Conservation (phyloP, 2,888 invertebrate species). For the Lamellibrachia columna region DNA sequence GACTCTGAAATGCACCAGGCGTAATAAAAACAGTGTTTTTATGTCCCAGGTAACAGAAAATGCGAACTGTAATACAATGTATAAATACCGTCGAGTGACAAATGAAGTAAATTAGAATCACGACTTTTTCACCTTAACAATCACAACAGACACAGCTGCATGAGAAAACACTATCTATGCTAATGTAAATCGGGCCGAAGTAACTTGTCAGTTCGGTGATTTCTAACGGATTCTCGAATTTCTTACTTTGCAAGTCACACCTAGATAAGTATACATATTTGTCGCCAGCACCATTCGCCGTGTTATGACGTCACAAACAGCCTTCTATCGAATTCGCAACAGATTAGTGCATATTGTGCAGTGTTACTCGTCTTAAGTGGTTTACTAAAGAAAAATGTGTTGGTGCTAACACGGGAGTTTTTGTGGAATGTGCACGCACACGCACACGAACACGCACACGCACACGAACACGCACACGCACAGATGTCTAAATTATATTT, state of each 20-base stretch:
- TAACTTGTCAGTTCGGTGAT: background rate
- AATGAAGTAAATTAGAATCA: background rate
- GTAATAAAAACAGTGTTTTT: background rate
- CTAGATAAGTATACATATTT: background rate
- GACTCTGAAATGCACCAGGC: background rate
- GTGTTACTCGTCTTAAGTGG: too few species aligned
- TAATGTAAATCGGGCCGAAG: background rate
- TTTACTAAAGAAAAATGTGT: too few species aligned
- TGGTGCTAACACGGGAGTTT: too few species aligned
- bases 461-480: too few species aligned
- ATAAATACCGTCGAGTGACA: too few species aligned
- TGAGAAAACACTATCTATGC: background rate
- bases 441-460: too few species aligned
- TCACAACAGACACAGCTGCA: background rate
- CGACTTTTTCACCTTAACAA: background rate
- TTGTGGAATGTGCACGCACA: too few species aligned
- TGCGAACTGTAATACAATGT: too few species aligned
- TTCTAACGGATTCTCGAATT: background rate
- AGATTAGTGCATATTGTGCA: too few species aligned
- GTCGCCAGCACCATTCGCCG: background rate
- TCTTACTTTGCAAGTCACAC: background rate
- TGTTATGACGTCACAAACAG: background rate
- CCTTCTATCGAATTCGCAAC: too few species aligned
- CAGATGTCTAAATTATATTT: background rate
- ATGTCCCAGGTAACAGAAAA: background rate